Conservation (phyloP, 2,113 vertebrate species). For the Verasper variegatus region DNA sequence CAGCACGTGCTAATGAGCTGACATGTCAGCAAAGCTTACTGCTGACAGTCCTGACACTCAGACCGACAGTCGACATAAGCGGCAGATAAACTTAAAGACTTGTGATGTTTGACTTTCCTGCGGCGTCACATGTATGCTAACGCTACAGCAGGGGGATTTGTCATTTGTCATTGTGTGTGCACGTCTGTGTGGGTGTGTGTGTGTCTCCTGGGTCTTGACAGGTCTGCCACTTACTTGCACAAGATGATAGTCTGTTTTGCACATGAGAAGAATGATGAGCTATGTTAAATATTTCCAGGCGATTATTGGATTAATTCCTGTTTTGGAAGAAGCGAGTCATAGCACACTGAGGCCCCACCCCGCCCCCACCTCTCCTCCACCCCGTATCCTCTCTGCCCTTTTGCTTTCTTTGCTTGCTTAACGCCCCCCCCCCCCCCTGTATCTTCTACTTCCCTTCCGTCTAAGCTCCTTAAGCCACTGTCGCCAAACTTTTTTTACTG, state of each 20-base stretch:
- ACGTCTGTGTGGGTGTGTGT: neutral
- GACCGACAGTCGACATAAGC: conserved; percentile 19
- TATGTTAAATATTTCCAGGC: conserved; percentile 53
- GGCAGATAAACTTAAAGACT: conserved; percentile 34
- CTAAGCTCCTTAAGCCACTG: conserved; percentile 60
- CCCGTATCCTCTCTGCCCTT: conserved; percentile 17
- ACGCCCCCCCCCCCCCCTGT: neutral
- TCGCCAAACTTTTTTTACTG: conserved; percentile 40
- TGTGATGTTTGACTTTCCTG: neutral
- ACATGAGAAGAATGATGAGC: conserved; percentile 48
- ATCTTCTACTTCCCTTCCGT: conserved; percentile 8
- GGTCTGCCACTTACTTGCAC: conserved; percentile 22
- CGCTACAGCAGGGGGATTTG: conserved; percentile 23
- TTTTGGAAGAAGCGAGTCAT: conserved; percentile 58
- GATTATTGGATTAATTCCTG: conserved; percentile 77
- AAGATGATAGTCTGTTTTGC: conserved; percentile 34
- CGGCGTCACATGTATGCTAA: neutral
- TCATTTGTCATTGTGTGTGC: neutral
- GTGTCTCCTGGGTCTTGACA: conserved; percentile 42
- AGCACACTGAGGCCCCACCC: conserved; percentile 42
- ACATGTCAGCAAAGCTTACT: conserved; percentile 33
- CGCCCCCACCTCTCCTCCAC: neutral
- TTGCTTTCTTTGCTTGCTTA: conserved; percentile 27
- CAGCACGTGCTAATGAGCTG: conserved; percentile 11
- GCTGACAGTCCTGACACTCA: conserved; percentile 45